Evolutionary conservation across 2,113 vertebrate species (phyloP), one percentile per base, ranked within the genome.

Genomic region (Polypterus bichir): DNA sequence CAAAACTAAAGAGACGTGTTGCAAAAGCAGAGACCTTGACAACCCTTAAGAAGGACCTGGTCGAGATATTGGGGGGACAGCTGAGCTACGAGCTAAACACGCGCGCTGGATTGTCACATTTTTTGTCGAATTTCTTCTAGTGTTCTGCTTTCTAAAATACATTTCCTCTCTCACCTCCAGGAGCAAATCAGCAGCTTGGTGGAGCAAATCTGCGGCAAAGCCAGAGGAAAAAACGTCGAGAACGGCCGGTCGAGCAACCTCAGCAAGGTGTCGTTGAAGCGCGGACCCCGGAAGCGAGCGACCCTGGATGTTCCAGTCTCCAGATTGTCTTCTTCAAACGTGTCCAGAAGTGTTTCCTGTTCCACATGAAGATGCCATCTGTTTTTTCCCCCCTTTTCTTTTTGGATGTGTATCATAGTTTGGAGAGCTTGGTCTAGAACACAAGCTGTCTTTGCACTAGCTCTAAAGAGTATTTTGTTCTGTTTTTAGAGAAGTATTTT

Each of bases 391-490:
- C 77, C 78, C 75, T 53, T 80, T 63, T 54, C 60, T 65, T 60
- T 72, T 78, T 77, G 76, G 78, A 78, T 80, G 80, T 82, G 84
- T 83, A 88, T 86, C 80, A 83, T 92, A 93, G 89, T 86, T 91
- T 83, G 91, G 91, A 93, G 89, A 87, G 87, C 86, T 89, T 86
- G 87, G 89, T 86, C 79, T 85, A 85, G 87, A 86, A 88, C 91
- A 85, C 88, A 91, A 91, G 92, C 91, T 95, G 92, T 96, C 92
- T 92, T 98, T 98, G 95, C 95, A 98, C 95, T 98, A 98, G 95
- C 89, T 93, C 91, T 93, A 88, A 92, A 93, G 91, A 92, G 91
- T 86, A 91, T 88, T 91, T 91, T 85, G 79, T 88, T 91, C 84
- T 88, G 85, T 81, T 92, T 92, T 93, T 89, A 87, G 87, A 89